Conservation (phyloP, 2,113 vertebrate species). For the Ariopsis seemanni region DNA sequence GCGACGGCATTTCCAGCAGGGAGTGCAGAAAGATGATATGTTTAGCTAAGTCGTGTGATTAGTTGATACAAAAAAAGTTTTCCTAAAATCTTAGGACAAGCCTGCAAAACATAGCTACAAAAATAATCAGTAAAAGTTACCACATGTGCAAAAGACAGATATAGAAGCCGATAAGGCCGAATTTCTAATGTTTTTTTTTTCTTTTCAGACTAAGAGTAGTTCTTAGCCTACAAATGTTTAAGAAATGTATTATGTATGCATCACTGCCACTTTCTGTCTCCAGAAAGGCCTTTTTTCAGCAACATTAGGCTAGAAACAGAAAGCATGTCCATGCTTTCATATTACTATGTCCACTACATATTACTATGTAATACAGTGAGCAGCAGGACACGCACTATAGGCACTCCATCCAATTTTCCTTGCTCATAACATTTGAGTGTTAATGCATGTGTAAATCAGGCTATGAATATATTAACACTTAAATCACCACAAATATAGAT, state of each 20-base stretch:
- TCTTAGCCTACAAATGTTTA: background rate
- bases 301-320: background rate
- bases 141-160: background rate
- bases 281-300: background rate
- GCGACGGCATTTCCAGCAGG: background rate
- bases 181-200: no score
- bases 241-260: background rate
- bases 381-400: background rate
- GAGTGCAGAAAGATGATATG: constrained; percentile 1
- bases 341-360: no score
- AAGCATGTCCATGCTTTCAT: background rate
- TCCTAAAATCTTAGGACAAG: background rate
- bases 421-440: constrained; percentile 9
- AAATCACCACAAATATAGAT: constrained; percentile 64
- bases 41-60: constrained; percentile 3
- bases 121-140: background rate
- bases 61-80: constrained; percentile 12
- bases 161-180: background rate
- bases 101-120: background rate
- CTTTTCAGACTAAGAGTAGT: background rate
- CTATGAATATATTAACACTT: constrained; percentile 63
- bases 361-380: background rate
- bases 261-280: background rate
- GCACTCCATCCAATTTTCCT: constrained; percentile 21
- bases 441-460: constrained; percentile 68